phyloP scores from a whole-genome alignment of 1,140 invertebrate species.

The Drosophila grimshawi region DNA sequence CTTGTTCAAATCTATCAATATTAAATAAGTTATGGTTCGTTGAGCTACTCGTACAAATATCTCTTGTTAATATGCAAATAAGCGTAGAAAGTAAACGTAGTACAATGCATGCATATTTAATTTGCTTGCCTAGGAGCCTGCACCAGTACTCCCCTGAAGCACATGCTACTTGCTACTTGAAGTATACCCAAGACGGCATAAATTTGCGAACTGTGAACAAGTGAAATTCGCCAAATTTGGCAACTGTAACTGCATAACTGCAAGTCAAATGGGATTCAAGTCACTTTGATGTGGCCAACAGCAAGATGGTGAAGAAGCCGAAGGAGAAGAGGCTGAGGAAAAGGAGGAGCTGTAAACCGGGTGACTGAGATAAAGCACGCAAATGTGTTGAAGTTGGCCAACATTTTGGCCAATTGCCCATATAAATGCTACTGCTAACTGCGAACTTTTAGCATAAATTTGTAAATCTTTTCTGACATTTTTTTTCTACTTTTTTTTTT shows the following conservation, averaged over 20 bases:
- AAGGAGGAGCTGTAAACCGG: background rate
- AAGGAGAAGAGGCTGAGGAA: constrained; percentile 9
- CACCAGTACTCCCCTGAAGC: constrained; percentile 9
- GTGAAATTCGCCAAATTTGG: constrained; percentile 78
- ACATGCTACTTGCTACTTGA: constrained; percentile 7
- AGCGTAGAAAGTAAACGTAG: constrained; percentile 43
- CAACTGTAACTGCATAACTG: constrained; percentile 57
- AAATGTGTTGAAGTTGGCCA: constrained; percentile 69
- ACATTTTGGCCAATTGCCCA: constrained; percentile 77
- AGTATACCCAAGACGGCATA: constrained; percentile 46
- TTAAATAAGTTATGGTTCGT: background rate
- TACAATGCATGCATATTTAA: constrained; percentile 24
- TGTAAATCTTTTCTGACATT: constrained; percentile 52
- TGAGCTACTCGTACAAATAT: background rate
- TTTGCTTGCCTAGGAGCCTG: constrained; percentile 20
- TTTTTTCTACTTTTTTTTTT: constrained; percentile 7
- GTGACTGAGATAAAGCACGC: constrained; percentile 61
- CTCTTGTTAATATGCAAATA: constrained; percentile 42
- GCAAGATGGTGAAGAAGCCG: constrained; percentile 12
- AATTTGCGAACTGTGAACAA: constrained; percentile 62
- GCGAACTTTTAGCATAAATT: constrained; percentile 68
- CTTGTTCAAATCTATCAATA: too few relatives aligned
- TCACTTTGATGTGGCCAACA: constrained; percentile 66
- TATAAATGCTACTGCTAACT: constrained; percentile 57
- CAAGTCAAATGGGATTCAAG: constrained; percentile 58